A percentile compares a stretch with the other conserved stretches of the same genome.
phyloP scores from a whole-genome alignment of 2,888 invertebrate species.

The Nomada fucata region DNA sequence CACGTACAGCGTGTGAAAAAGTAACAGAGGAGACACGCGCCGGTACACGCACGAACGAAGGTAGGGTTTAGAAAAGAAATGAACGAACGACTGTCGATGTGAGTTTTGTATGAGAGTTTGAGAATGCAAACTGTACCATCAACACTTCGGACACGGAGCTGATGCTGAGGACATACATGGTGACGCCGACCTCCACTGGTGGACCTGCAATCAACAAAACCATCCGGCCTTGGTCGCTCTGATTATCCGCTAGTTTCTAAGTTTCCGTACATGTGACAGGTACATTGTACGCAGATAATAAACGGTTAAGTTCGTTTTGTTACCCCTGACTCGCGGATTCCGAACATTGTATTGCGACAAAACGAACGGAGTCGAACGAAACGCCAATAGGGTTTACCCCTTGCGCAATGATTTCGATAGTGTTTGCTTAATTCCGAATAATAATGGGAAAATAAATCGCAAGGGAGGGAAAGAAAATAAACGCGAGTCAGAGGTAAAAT shows the following conservation, averaged over 20 bases:
- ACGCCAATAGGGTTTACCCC: neutral
- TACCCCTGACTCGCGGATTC: constrained; percentile 61
- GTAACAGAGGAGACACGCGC: constrained; percentile 9
- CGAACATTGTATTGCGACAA: neutral
- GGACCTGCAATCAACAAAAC: constrained; percentile 92
- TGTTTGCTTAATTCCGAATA: neutral
- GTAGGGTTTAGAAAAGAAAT: constrained; percentile 57
- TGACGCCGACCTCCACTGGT: constrained; percentile 98
- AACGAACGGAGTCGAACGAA: neutral
- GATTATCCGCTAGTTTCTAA: constrained; percentile 72
- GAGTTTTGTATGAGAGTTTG: constrained; percentile 80
- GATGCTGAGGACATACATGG: constrained; percentile 99
- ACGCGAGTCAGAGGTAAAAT: constrained; percentile 63
- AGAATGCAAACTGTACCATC: constrained; percentile 90
- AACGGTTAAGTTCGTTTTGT: constrained; percentile 47
- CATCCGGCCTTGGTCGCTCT: constrained; percentile 79
- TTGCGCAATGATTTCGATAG: neutral
- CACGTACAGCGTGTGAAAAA: constrained; percentile 2
- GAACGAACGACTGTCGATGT: constrained; percentile 71
- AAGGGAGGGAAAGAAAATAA: neutral
- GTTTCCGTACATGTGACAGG: constrained; percentile 61
- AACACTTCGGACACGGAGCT: constrained; percentile 99
- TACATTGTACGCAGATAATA: constrained; percentile 44
- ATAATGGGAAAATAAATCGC: neutral
- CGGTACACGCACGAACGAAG: constrained; percentile 53